Base-by-base conservation (phyloP, 2,797 vertebrate genomes). In the Spinibarbus caldwelli region DNA sequence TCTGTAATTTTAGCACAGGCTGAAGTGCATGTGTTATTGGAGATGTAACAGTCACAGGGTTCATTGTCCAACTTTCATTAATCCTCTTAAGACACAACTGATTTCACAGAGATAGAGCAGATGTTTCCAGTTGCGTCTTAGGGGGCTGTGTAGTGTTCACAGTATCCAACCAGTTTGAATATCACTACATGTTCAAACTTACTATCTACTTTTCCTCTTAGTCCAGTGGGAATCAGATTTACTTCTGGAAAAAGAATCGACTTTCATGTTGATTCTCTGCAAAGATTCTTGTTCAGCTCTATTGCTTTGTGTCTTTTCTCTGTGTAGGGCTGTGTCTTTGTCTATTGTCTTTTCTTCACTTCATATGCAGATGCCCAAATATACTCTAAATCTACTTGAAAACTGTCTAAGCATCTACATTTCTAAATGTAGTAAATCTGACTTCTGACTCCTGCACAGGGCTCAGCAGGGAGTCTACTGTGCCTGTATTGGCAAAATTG, bases 51-150 rank as follows among this genome's bases (percentile, higher is more conserved):
- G 52, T 71, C 23, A 36, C 19, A 85, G 26, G 76, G 41, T 85
- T 62, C 23, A 5, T 72, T 72, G 75, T 85, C 34, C 73, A 84
- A n/a, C 49, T 79, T 38, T 72, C 15, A 36, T 17, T 72, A 85
- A 85, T 85, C 59, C 85, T 54, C 72, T 76, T 71, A 67, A 87
- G 84, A 85, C 76, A 31, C 54, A 59, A 84, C 82, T 88, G 38
- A 68, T 82, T 80, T 82, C 82, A 85, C 71, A 88, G 70, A 80
- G 59, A 79, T 26, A 70, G 86, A 79, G 78, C 67, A 84, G 83
- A 86, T 88, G 67, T 41, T 86, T 78, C 75, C 86, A 85, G 87
- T 86, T 78, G 90, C 52, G 78, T 86, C 78, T 66, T 83, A 87
- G 83, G 80, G 88, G 84, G 66, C 66, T 78, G 47, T 78, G 82